These are phyloP conservation scores for Acleris sparsana DNA, from an alignment of 2,888 invertebrate species.

Conservation along the genomic window DNA sequence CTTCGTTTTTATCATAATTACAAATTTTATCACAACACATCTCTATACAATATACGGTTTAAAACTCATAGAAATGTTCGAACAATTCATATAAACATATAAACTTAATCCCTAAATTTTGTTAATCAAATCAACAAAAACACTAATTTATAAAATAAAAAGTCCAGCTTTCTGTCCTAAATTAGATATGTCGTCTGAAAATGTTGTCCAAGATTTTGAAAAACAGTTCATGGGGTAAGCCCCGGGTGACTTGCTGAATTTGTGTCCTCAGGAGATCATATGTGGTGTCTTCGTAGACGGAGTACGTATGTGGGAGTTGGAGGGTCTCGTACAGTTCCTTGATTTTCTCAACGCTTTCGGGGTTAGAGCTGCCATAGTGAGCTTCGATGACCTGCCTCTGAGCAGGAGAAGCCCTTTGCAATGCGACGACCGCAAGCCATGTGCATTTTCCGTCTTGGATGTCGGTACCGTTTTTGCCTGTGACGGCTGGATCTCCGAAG, in stretches of 20 bases:
- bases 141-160: constrained; percentile 17
- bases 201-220: constrained; percentile 92
- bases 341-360: constrained; percentile 86
- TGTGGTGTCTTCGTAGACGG: constrained; percentile 92
- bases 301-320: constrained; percentile 89
- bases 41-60: constrained; percentile 19
- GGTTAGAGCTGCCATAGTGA: constrained; percentile 88
- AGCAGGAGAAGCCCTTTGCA: constrained; percentile 88
- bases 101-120: constrained; percentile 21
- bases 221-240: constrained; percentile 91
- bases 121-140: constrained; percentile 28
- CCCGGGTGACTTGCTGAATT: constrained; percentile 92
- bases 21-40: constrained; percentile 24
- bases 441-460: constrained; percentile 98
- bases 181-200: constrained; percentile 87
- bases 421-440: constrained; percentile 95
- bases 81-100: constrained; percentile 2
- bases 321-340: constrained; percentile 91
- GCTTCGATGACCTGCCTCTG: constrained; percentile 90
- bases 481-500: constrained; percentile 92
- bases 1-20: background rate
- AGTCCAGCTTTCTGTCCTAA: constrained; percentile 25
- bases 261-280: constrained; percentile 92
- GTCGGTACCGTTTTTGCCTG: constrained; percentile 95
- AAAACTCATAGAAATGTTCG: constrained; percentile 22